Evolutionary conservation across 2,113 vertebrate genomes (phyloP).

Genomic region (Planiliza haematocheilus): DNA sequence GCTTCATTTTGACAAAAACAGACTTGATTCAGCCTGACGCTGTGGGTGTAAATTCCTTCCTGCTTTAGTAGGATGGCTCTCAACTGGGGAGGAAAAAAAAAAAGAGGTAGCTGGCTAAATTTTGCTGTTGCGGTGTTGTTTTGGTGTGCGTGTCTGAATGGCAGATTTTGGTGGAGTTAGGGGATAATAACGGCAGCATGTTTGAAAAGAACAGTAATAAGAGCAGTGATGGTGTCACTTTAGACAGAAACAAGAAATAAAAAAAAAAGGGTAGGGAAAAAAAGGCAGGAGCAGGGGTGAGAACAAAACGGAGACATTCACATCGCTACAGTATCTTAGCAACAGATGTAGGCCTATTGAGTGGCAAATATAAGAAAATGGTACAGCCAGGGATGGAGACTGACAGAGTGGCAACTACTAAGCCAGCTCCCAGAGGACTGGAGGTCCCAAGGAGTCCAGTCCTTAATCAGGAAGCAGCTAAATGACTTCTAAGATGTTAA

Average conservation of each 20-base stretch:
- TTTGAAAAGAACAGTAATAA: slow-evolving; percentile 2
- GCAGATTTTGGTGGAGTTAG: too few relatives aligned
- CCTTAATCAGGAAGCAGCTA: slow-evolving; percentile 27
- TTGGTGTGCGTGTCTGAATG: neutral
- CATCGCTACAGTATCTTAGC: slow-evolving; percentile 75
- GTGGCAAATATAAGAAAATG: slow-evolving; percentile 51
- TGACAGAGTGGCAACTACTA: slow-evolving; percentile 42
- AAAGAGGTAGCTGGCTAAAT: neutral
- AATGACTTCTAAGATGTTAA: slow-evolving; percentile 13
- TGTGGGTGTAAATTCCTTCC: slow-evolving; percentile 7
- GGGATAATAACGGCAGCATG: neutral
- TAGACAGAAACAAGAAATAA: slow-evolving; percentile 11
- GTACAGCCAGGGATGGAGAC: slow-evolving; percentile 38
- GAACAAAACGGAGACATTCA: slow-evolving; percentile 54
- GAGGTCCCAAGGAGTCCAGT: slow-evolving; percentile 34
- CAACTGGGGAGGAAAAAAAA: neutral
- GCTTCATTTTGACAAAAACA: slow-evolving; percentile 1
- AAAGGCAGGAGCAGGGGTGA: slow-evolving; percentile 20
- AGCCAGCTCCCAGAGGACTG: neutral
- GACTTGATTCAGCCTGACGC: neutral
- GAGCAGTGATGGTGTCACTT: slow-evolving; percentile 6
- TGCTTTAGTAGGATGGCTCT: neutral
- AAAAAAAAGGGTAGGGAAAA: too few relatives aligned
- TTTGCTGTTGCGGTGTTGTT: neutral
- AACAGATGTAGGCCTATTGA: slow-evolving; percentile 70